Percentiles rank a stretch among this genome's conserved stretches.
Conservation (phyloP, 2,888 invertebrate species). For the Nesidiocoris tenuis region DNA sequence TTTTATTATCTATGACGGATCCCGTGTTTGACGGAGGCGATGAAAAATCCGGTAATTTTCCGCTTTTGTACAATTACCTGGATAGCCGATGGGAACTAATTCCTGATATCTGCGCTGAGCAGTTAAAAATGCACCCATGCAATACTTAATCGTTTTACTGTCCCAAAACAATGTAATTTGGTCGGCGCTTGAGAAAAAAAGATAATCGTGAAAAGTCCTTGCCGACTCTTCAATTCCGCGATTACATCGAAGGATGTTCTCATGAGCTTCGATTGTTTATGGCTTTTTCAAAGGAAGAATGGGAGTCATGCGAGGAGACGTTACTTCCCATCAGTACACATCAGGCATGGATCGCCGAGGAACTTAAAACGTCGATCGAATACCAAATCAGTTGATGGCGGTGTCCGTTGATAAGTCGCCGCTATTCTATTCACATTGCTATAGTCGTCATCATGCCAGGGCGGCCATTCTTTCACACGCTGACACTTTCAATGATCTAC, state of each 20-base stretch:
- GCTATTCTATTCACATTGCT: background rate
- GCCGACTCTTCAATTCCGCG: background rate
- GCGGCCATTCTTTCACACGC: background rate
- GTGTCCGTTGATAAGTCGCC: background rate
- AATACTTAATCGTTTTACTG: too few species aligned
- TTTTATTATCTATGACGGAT: too few species aligned
- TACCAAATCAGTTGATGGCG: background rate
- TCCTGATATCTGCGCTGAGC: too few species aligned
- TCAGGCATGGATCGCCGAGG: background rate
- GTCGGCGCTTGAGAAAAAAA: background rate
- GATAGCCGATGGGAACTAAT: too few species aligned
- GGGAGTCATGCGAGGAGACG: background rate
- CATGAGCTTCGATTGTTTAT: background rate
- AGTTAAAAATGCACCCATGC: too few species aligned
- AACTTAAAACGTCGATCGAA: background rate
- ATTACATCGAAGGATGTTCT: background rate
- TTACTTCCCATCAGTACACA: background rate
- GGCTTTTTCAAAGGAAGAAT: background rate
- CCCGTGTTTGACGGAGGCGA: too few species aligned
- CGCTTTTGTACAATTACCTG: too few species aligned
- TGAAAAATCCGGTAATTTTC: too few species aligned
- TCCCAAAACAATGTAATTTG: too few species aligned
- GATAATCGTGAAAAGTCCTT: background rate
- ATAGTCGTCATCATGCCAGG: background rate
- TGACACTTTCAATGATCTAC: background rate